Evolutionary conservation across 2,113 vertebrate genomes (phyloP).

Genomic region (Nannospalax galili): DNA sequence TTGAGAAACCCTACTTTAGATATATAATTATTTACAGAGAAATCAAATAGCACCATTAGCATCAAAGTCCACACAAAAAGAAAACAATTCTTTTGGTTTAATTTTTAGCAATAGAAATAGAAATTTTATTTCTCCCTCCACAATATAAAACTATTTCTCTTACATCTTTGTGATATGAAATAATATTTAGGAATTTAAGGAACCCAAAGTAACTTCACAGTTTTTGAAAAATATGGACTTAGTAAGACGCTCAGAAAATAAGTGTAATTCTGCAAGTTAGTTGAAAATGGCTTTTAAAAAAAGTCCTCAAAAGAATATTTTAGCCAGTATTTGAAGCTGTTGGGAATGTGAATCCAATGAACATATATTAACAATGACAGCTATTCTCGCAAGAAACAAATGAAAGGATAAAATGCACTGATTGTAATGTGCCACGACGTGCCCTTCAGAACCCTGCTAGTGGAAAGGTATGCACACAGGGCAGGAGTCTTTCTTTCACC

Average conservation of each 20-base stretch:
- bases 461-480: not conserved
- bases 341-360: slow-evolving; percentile 62
- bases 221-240: not conserved
- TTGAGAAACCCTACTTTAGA: not conserved
- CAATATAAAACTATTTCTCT: slow-evolving; percentile 46
- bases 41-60: not conserved
- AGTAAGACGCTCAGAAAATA: not conserved
- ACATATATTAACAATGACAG: slow-evolving; percentile 50
- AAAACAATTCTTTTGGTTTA: slow-evolving; percentile 43
- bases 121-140: slow-evolving; percentile 69
- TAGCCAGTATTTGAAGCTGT: slow-evolving; percentile 58
- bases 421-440: not conserved
- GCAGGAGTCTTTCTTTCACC: not conserved
- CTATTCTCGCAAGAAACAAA: slow-evolving; percentile 58
- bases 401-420: slow-evolving; percentile 57
- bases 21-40: not conserved
- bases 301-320: slow-evolving; percentile 62
- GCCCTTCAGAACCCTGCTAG: slow-evolving; percentile 36
- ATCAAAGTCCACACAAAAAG: slow-evolving; percentile 54
- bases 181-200: slow-evolving; percentile 46
- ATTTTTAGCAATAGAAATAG: slow-evolving; percentile 61
- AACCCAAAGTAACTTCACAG: not conserved
- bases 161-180: slow-evolving; percentile 13
- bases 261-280: slow-evolving; percentile 24
- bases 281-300: not conserved